A percentile compares a stretch with the other conserved stretches of the same genome.
Conservation (phyloP, 2,113 vertebrate species). For the Leucosticte australis region DNA sequence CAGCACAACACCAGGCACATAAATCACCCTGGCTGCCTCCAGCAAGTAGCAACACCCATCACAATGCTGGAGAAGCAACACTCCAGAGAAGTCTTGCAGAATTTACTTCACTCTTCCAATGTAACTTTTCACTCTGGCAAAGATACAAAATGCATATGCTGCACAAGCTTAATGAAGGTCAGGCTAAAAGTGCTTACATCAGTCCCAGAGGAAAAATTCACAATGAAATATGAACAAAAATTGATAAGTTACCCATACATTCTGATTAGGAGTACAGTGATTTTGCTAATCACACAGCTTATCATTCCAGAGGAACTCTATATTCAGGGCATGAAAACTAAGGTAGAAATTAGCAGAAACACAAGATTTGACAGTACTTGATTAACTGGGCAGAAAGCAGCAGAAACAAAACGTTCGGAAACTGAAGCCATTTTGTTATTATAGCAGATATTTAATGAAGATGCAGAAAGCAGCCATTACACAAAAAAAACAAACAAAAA, state of each 20-base stretch:
- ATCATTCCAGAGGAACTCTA: neutral
- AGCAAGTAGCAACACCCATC: neutral
- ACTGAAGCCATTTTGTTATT: neutral
- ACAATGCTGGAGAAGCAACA: neutral
- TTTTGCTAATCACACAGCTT: constrained; percentile 13
- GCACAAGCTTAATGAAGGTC: neutral
- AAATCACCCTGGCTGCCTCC: neutral
- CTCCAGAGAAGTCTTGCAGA: neutral
- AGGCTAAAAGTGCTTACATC: neutral
- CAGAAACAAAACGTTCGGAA: neutral
- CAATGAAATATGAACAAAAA: neutral
- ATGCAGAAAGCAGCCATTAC: neutral
- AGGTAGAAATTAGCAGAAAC: constrained; percentile 21
- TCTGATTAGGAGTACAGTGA: constrained; percentile 3
- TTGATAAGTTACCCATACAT: neutral
- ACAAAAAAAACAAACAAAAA: neutral
- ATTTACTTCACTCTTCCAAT: rapidly evolving
- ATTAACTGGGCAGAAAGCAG: constrained; percentile 38
- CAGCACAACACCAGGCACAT: neutral
- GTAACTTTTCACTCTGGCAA: neutral
- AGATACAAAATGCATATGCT: neutral
- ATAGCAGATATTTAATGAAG: neutral
- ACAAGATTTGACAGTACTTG: constrained; percentile 1
- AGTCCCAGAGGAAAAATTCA: neutral
- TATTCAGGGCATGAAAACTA: constrained; percentile 28